A percentile compares a stretch with the other conserved stretches of the same genome.
phyloP scores from a whole-genome alignment of 1,140 invertebrate genomes.

The Zaprionus capensis region DNA sequence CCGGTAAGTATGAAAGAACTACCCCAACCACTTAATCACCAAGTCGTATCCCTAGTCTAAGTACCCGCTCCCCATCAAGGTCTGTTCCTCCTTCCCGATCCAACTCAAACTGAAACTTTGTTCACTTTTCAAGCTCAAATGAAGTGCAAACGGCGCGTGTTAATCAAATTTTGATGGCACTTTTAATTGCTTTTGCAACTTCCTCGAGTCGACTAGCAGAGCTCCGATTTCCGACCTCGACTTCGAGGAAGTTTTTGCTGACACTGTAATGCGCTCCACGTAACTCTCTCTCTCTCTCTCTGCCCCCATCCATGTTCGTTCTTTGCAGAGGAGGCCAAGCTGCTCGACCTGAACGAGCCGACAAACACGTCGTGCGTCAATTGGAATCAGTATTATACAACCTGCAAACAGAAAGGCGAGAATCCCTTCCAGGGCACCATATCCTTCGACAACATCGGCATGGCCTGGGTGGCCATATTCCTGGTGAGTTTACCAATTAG shows the following conservation, averaged over 20 bases:
- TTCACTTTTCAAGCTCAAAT: slow-evolving; percentile 58
- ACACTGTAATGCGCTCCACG: neutral
- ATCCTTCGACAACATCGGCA: slow-evolving; percentile 99
- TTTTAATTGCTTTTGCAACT: slow-evolving; percentile 72
- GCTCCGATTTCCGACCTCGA: neutral
- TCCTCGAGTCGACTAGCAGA: slow-evolving; percentile 28
- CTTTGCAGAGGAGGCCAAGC: slow-evolving; percentile 83
- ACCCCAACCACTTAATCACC: neutral
- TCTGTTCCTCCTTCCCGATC: neutral
- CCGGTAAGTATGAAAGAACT: slow-evolving; percentile 82
- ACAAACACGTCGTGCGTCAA: slow-evolving; percentile 94
- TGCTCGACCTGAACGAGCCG: slow-evolving; percentile 85
- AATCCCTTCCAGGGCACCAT: slow-evolving; percentile 99
- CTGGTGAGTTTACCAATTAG: slow-evolving; percentile 98
- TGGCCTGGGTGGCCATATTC: slow-evolving; percentile 99
- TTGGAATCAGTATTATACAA: slow-evolving; percentile 99
- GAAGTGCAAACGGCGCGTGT: slow-evolving; percentile 75
- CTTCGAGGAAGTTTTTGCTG: neutral
- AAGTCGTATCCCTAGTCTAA: neutral
- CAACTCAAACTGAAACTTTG: slow-evolving; percentile 45
- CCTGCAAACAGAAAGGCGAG: slow-evolving; percentile 94
- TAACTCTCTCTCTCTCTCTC: neutral
- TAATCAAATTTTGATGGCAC: slow-evolving; percentile 79
- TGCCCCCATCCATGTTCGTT: neutral
- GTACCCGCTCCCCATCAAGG: neutral